Percentiles rank a stretch among this genome's conserved stretches.
These are phyloP conservation scores for Trigoniulus corallinus DNA, from an alignment of 1,140 invertebrate genomes.

Conservation along the genomic window DNA sequence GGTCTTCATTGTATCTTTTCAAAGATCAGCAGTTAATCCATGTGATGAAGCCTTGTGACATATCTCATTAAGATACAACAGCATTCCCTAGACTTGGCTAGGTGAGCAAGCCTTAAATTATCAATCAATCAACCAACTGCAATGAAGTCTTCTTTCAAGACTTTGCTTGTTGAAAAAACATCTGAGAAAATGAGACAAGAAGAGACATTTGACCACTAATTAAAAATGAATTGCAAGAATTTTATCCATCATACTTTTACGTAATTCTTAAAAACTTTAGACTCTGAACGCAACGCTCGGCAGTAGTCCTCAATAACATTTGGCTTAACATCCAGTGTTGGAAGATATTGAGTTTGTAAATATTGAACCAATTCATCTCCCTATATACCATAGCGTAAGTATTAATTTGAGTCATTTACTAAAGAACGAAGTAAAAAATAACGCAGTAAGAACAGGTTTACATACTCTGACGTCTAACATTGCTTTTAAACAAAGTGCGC, in stretches of 20 bases:
- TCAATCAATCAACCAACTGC: no score
- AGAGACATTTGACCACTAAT: background rate
- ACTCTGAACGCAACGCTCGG: conserved; percentile 28
- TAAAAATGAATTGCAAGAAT: conserved; percentile 4
- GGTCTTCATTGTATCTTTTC: no score
- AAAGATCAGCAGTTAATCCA: no score
- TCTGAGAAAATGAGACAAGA: conserved; percentile 16
- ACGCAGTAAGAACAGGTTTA: no score
- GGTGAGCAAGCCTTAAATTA: no score
- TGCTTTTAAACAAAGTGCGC: conserved; percentile 26
- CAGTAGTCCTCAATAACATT: conserved; percentile 30
- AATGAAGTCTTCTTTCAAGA: no score
- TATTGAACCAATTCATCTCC: conserved; percentile 31
- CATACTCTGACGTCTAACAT: conserved; percentile 29
- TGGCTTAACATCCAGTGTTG: conserved; percentile 25
- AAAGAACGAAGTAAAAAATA: conserved; percentile 9
- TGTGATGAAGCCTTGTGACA: no score
- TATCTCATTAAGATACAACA: no score
- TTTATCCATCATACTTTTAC: conserved; percentile 25
- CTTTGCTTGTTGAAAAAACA: conserved; percentile 23
- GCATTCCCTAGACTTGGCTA: no score
- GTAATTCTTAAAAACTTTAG: conserved; percentile 33
- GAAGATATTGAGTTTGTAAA: conserved; percentile 29
- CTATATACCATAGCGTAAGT: conserved; percentile 16
- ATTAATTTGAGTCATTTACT: conserved; percentile 5